phyloP scores from a whole-genome alignment of 2,113 vertebrate species.

The Zapus hudsonius region DNA sequence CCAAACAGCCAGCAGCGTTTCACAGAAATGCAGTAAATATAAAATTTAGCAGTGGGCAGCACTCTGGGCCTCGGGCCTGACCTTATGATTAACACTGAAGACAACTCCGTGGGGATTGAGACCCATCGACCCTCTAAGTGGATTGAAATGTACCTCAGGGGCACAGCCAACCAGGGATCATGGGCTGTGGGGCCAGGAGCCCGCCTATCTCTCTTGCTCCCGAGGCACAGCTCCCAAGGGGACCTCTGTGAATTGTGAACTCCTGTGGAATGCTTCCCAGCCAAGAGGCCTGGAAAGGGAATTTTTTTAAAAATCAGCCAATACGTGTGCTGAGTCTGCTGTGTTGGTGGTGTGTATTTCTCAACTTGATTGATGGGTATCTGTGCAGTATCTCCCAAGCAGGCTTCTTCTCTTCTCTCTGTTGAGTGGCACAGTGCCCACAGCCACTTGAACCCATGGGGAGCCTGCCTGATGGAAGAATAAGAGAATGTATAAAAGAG shows the following conservation, averaged over 20 bases:
- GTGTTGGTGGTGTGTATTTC: not conserved
- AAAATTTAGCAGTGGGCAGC: not conserved
- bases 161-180: too few species aligned
- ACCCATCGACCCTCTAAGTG: not conserved
- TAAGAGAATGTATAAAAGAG: not conserved
- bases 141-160: too few species aligned
- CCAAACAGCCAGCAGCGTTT: rapidly evolving
- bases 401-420: not conserved
- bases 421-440: not conserved
- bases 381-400: rapidly evolving
- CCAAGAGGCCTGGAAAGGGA: not conserved
- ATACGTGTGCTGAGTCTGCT: not conserved
- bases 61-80: too few species aligned
- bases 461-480: not conserved
- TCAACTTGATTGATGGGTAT: not conserved
- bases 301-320: not conserved
- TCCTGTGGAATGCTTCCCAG: too few species aligned
- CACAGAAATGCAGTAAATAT: not conserved
- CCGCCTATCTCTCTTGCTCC: not conserved
- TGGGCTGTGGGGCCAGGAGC: not conserved
- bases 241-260: not conserved
- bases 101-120: not conserved
- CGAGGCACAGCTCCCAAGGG: not conserved
- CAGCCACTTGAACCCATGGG: not conserved
- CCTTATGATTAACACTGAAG: not conserved